These are phyloP conservation scores for Pomatostomus ruficeps DNA, from an alignment of 2,113 vertebrate species.

Conservation along the genomic window DNA sequence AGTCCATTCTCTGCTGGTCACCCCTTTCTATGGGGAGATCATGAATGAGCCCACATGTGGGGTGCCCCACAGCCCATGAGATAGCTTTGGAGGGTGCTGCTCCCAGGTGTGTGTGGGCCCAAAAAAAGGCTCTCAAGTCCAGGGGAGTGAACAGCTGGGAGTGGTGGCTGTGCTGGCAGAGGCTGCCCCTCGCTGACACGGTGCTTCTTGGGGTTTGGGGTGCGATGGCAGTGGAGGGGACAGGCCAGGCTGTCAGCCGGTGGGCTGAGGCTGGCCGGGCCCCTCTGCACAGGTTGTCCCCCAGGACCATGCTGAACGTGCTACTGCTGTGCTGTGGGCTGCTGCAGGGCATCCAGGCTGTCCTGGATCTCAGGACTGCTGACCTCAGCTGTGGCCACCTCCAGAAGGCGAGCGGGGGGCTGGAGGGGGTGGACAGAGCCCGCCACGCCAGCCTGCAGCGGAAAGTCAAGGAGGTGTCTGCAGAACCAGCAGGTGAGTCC, in stretches of 20 bases:
- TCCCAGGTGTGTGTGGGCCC: not conserved
- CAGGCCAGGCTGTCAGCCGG: not conserved
- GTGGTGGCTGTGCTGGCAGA: not conserved
- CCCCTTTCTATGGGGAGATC: not conserved
- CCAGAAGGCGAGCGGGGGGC: not conserved
- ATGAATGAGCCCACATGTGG: not conserved
- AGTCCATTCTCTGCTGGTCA: not conserved
- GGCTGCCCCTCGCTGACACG: accelerated
- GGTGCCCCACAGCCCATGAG: accelerated
- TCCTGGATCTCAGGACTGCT: not conserved
- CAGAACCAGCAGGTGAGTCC: slow-evolving; percentile 41
- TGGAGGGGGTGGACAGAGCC: slow-evolving; percentile 35
- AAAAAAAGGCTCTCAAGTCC: not conserved
- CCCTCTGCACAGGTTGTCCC: not conserved
- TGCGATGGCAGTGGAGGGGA: not conserved
- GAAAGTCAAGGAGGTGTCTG: not conserved
- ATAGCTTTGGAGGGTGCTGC: not conserved
- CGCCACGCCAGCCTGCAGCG: slow-evolving; percentile 32
- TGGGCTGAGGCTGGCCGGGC: accelerated
- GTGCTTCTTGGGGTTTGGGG: accelerated
- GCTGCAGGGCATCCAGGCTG: slow-evolving; percentile 60
- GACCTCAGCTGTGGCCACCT: slow-evolving; percentile 29
- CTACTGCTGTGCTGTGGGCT: slow-evolving; percentile 69
- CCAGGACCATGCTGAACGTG: slow-evolving; percentile 63
- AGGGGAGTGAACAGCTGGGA: not conserved